phyloP scores from a whole-genome alignment of 2,113 vertebrate species.

The Garra rufa region DNA sequence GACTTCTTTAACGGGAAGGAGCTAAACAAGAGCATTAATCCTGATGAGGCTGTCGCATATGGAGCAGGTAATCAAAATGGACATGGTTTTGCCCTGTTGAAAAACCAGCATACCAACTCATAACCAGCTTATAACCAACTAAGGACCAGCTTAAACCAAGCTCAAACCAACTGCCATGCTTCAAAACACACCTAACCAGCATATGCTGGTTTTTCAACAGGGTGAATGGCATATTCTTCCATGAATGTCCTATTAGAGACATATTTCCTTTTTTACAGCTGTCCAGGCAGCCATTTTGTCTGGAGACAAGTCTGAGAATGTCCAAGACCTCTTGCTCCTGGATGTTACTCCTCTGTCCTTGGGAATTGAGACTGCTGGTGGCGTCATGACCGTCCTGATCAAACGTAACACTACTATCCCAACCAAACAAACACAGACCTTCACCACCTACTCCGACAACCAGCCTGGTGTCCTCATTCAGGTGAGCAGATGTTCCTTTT shows the following conservation, averaged over 20 bases:
- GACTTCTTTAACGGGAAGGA: constrained; percentile 77
- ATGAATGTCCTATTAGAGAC: background rate
- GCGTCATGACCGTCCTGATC: constrained; percentile 58
- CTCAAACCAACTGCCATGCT: too few species aligned
- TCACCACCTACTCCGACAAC: constrained; percentile 3
- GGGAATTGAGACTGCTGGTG: constrained; percentile 78
- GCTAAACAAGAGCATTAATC: constrained; percentile 75
- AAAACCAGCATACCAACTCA: too few species aligned
- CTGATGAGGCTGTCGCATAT: constrained; percentile 76
- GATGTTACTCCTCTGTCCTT: constrained; percentile 79
- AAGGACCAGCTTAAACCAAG: too few species aligned
- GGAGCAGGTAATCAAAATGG: constrained; percentile 71
- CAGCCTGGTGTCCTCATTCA: constrained; percentile 75
- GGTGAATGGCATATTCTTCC: constrained; percentile 52
- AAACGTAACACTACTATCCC: constrained; percentile 17
- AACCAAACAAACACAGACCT: constrained; percentile 17
- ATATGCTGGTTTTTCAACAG: too few species aligned
- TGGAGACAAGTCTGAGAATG: constrained; percentile 77
- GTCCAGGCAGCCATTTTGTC: constrained; percentile 81
- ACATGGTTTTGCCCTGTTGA: background rate
- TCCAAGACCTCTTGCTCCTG: constrained; percentile 78
- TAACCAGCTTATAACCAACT: too few species aligned
- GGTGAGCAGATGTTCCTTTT: constrained; percentile 47
- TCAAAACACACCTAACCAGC: too few species aligned
- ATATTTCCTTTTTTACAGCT: constrained; percentile 57